phyloP scores from a whole-genome alignment of 1,140 invertebrate species.

The Drosophila bocki region DNA sequence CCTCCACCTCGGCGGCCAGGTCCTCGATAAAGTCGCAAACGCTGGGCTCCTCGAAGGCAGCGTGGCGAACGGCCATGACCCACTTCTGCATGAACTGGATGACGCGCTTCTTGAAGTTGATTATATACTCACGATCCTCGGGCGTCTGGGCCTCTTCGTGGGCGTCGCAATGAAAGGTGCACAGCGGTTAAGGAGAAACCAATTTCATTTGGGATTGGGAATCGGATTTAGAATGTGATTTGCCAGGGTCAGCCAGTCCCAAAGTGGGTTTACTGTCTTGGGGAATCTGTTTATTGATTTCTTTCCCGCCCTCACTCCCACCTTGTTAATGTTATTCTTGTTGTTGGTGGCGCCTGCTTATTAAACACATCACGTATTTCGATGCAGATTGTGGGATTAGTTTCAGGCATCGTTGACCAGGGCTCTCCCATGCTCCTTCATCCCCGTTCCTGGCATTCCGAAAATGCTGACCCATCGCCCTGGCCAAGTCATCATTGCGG shows the following conservation, averaged over 20 bases:
- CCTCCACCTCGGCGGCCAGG: slow-evolving; percentile 89
- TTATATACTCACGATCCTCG: slow-evolving; percentile 90
- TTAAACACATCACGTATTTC: slow-evolving; percentile 77
- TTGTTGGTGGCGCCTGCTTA: slow-evolving; percentile 45
- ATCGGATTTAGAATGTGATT: slow-evolving; percentile 24
- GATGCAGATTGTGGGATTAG: slow-evolving; percentile 81
- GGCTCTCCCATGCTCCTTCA: neutral
- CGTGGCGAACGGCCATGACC: slow-evolving; percentile 90
- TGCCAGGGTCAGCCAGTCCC: slow-evolving; percentile 8
- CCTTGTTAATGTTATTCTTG: slow-evolving; percentile 4
- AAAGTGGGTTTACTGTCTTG: slow-evolving; percentile 10
- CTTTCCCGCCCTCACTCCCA: neutral
- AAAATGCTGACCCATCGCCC: slow-evolving; percentile 62
- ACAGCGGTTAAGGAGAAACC: slow-evolving; percentile 85
- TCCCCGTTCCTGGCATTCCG: slow-evolving; percentile 17
- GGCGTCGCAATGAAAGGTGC: slow-evolving; percentile 83
- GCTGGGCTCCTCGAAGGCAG: slow-evolving; percentile 90
- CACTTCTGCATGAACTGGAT: slow-evolving; percentile 93
- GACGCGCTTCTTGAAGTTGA: slow-evolving; percentile 91
- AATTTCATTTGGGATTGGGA: slow-evolving; percentile 32
- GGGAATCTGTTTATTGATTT: slow-evolving; percentile 34
- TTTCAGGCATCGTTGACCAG: slow-evolving; percentile 73
- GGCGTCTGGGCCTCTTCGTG: slow-evolving; percentile 78
- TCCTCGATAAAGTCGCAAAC: slow-evolving; percentile 92
- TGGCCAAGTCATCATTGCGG: slow-evolving; percentile 49